Percentiles rank a stretch among this genome's conserved stretches.
These are phyloP conservation scores for Balaeniceps rex DNA, from an alignment of 2,113 vertebrate genomes.

Conservation along the genomic window DNA sequence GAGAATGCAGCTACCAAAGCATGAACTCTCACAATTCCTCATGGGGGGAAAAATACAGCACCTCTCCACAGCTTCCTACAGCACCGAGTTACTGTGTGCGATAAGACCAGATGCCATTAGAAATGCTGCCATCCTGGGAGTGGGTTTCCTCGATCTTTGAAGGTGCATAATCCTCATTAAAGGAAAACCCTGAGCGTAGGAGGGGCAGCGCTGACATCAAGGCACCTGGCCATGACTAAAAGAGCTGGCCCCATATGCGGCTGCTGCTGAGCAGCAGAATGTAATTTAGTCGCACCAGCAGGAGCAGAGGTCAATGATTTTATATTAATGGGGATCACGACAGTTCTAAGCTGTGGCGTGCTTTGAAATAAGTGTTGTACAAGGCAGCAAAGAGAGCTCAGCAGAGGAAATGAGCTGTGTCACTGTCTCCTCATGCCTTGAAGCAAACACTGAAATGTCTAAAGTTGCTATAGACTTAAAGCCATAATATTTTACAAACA, in stretches of 20 bases:
- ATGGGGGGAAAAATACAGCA: background rate
- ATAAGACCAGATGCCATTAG: constrained; percentile 66
- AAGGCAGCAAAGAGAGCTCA: constrained; percentile 74
- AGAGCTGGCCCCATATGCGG: constrained; percentile 74
- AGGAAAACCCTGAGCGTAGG: constrained; percentile 70
- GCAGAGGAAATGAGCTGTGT: constrained; percentile 81
- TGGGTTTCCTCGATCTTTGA: constrained; percentile 73
- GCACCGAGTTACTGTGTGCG: background rate
- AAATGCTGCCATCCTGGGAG: constrained; percentile 64
- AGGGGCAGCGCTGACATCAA: constrained; percentile 74
- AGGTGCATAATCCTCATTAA: constrained; percentile 80
- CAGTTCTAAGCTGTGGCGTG: constrained; percentile 80
- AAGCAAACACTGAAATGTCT: constrained; percentile 66
- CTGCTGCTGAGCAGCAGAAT: constrained; percentile 82
- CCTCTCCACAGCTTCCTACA: background rate
- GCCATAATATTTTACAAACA: constrained; percentile 72
- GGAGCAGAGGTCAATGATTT: constrained; percentile 86
- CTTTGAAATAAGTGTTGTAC: constrained; percentile 84
- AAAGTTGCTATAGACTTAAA: constrained; percentile 40
- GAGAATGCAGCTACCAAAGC: background rate
- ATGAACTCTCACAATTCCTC: constrained; percentile 27
- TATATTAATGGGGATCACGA: constrained; percentile 87
- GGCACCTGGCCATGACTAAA: constrained; percentile 78
- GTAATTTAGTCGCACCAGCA: constrained; percentile 80
- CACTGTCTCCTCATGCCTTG: constrained; percentile 73